Conservation (phyloP, 1,140 invertebrate species). For the Heliconius congener region DNA sequence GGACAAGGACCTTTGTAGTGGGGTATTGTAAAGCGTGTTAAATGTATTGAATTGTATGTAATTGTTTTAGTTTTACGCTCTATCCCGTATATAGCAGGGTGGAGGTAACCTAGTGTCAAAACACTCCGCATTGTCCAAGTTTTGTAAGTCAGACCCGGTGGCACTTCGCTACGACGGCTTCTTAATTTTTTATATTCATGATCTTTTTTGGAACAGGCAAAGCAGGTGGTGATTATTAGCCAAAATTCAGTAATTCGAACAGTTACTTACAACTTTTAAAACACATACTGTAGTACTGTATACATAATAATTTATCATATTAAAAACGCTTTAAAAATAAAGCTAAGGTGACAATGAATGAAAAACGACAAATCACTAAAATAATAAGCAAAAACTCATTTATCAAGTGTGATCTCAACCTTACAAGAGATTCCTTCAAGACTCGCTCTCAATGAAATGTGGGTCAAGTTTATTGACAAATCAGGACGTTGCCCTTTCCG, state of each 20-base stretch:
- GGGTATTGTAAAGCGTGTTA: neutral
- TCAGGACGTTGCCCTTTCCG: conserved; percentile 58
- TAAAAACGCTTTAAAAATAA: neutral
- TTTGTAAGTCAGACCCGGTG: too few relatives aligned
- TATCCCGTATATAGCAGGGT: too few relatives aligned
- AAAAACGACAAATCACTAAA: neutral
- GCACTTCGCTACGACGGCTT: too few relatives aligned
- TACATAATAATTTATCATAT: too few relatives aligned
- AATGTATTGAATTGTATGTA: neutral
- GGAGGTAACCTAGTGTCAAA: too few relatives aligned
- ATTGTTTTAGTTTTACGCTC: neutral
- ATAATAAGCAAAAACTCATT: neutral
- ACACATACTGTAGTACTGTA: too few relatives aligned
- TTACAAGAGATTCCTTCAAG: conserved; percentile 51
- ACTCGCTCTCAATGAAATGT: conserved; percentile 71
- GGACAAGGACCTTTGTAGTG: conserved; percentile 44
- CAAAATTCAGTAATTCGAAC: too few relatives aligned
- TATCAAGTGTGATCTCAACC: conserved; percentile 1
- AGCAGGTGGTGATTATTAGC: too few relatives aligned
- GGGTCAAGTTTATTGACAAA: conserved; percentile 78
- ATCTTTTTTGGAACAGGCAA: too few relatives aligned
- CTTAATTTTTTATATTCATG: too few relatives aligned
- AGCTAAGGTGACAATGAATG: neutral
- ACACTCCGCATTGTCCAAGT: too few relatives aligned
- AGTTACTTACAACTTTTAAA: too few relatives aligned